These are phyloP conservation scores for Tringa solitaria DNA, from an alignment of 2,113 vertebrate species.

Conservation along the genomic window DNA sequence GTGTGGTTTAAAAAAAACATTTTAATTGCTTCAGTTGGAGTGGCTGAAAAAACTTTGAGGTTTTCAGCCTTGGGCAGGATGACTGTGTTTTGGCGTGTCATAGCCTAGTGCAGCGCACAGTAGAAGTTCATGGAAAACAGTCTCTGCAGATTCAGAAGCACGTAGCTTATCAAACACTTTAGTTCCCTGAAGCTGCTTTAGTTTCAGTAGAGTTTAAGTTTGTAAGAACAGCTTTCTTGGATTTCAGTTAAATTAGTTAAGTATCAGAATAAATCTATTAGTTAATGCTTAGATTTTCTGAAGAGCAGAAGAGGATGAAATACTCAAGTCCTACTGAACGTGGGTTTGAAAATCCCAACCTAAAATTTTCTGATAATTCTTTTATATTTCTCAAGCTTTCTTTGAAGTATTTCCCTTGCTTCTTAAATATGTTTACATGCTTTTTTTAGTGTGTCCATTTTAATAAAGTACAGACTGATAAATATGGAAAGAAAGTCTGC, in stretches of 20 bases:
- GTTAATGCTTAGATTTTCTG: neutral
- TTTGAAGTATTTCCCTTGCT: neutral
- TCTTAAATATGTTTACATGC: neutral
- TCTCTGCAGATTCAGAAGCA: neutral
- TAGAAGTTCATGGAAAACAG: neutral
- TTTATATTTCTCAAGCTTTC: neutral
- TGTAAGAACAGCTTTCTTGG: neutral
- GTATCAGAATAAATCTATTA: neutral
- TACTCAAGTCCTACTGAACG: neutral
- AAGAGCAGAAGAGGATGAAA: neutral
- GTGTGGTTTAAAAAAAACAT: neutral
- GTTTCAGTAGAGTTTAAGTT: neutral
- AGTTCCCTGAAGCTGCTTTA: neutral
- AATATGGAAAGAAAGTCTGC: neutral
- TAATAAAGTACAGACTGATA: slow-evolving; percentile 30
- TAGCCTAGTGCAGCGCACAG: neutral
- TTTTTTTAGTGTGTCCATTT: neutral
- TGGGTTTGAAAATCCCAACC: neutral
- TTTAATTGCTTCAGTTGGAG: neutral
- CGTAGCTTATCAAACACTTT: neutral
- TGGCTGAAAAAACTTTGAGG: neutral
- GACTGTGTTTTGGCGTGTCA: neutral
- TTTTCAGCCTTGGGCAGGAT: neutral
- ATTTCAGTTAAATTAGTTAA: neutral
- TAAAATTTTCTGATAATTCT: neutral